These are phyloP conservation scores for Himalopsyche phryganea DNA, from an alignment of 1,140 invertebrate species.

Conservation along the genomic window DNA sequence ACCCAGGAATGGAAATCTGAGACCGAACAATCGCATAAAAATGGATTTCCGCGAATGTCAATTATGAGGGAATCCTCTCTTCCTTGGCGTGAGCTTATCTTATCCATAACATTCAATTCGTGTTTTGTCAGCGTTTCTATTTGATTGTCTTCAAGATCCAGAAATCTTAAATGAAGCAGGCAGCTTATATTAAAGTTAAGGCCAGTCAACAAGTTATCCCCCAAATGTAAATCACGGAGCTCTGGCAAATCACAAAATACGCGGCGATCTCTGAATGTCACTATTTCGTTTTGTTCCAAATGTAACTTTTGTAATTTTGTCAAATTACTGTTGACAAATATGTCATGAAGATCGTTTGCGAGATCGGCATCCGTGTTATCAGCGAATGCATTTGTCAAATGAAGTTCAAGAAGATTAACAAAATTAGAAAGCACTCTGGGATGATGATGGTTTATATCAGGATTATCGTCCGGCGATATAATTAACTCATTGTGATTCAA, in stretches of 20 bases:
- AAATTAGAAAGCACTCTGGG: slow-evolving; percentile 78
- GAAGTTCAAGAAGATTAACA: slow-evolving; percentile 65
- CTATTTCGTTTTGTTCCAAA: slow-evolving; percentile 77
- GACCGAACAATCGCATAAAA: slow-evolving; percentile 63
- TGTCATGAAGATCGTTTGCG: slow-evolving; percentile 65
- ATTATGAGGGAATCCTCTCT: slow-evolving; percentile 58
- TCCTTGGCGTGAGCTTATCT: slow-evolving; percentile 45
- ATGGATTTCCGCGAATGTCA: slow-evolving; percentile 66
- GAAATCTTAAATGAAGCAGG: slow-evolving; percentile 61
- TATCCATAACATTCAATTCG: slow-evolving; percentile 61
- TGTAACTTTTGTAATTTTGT: slow-evolving; percentile 67
- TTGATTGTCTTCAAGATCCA: slow-evolving; percentile 69
- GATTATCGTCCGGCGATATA: slow-evolving; percentile 53
- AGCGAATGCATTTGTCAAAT: slow-evolving; percentile 74
- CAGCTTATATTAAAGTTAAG: slow-evolving; percentile 69
- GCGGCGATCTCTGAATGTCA: slow-evolving; percentile 58
- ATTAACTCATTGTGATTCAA: slow-evolving; percentile 72
- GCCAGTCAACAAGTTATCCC: slow-evolving; percentile 60
- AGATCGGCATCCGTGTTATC: slow-evolving; percentile 61
- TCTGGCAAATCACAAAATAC: slow-evolving; percentile 70
- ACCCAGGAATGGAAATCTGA: slow-evolving; percentile 64
- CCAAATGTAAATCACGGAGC: slow-evolving; percentile 66
- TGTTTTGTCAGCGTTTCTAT: slow-evolving; percentile 57
- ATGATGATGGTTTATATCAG: slow-evolving; percentile 60
- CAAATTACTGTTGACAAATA: slow-evolving; percentile 69